Evolutionary conservation across 2,888 invertebrate species (phyloP), one percentile per base, ranked within the genome.

Genomic region (Thumatha senex): DNA sequence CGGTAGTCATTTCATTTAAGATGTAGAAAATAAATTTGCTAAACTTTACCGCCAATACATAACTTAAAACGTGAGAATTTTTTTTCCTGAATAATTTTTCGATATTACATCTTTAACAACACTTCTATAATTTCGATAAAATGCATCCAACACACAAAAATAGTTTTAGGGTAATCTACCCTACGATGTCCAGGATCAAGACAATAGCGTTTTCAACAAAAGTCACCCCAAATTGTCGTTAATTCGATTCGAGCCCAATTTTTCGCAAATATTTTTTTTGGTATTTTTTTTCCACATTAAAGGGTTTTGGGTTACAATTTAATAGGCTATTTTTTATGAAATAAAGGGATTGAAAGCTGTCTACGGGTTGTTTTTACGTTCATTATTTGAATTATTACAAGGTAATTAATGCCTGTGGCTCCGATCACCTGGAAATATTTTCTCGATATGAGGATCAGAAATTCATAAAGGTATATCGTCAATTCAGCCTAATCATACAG

Each of bases 231-330:
- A 82, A 82, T 76, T 69, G 70, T 65, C 65, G 78, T 78, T 83
- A 84, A 82, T 81, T 81, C 67, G 75, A 78, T 71, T 72, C 70
- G 66, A 64, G 65, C 64, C 74, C 61, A 70, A 66, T 74, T 78
- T 65, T 73, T 67, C 46, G 67, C 46, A 36, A 30, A 15, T 18
- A 14, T 60, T 29, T 45, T 60, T 57, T 52, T 64, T 43, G 41
- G 14, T 59, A 11, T 11, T 56, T 55, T 31, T 46, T 63, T 60
- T 51, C 63, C 43, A 42, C 13, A 59, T 53, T 50, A 70, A 77
- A 72, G 76, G 78, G 86, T 75, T 76, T 86, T 75, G 69, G 76
- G 86, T 88, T 86, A 73, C 88, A 74, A 79, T 86, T 84, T 87
- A 86, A 88, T 85, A 74, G 78, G 82, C 70, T 80, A 76, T 72